phyloP scores from a whole-genome alignment of 2,888 invertebrate genomes.

The Subacronicta megacephala region DNA sequence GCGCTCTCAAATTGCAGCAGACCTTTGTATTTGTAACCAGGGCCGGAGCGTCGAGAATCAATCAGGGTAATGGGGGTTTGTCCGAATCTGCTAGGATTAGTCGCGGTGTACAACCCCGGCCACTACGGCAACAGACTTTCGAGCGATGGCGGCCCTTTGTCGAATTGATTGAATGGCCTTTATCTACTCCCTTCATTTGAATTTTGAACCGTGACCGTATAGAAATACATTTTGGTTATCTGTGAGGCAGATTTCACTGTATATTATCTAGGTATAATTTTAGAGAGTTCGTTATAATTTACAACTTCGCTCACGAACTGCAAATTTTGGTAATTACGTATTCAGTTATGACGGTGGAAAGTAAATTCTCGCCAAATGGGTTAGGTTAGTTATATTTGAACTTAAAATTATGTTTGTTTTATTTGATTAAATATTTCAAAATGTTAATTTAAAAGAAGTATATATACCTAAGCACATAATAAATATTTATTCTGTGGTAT shows the following conservation, averaged over 20 bases:
- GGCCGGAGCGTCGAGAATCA: conserved; percentile 80
- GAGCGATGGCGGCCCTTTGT: conserved; percentile 68
- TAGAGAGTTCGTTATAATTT: conserved; percentile 37
- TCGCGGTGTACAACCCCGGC: conserved; percentile 69
- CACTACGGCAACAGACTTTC: conserved; percentile 66
- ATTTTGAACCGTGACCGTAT: conserved; percentile 39
- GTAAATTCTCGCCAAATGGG: conserved; percentile 32
- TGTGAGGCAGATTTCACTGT: conserved; percentile 12
- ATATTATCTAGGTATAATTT: conserved; percentile 21
- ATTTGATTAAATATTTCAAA: conserved; percentile 5
- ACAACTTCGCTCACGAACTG: conserved; percentile 34
- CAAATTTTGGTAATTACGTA: conserved; percentile 44
- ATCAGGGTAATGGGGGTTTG: conserved; percentile 86
- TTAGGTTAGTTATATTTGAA: too few relatives aligned
- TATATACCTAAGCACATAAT: too few relatives aligned
- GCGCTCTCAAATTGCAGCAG: conserved; percentile 81
- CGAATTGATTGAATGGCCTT: conserved; percentile 70
- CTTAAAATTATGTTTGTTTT: too few relatives aligned
- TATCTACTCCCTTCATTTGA: conserved; percentile 50
- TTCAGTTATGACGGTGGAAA: conserved; percentile 43
- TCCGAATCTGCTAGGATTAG: conserved; percentile 83
- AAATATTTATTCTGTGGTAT: too few relatives aligned
- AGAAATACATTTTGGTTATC: conserved; percentile 24
- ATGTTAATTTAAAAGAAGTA: conserved; percentile 19
- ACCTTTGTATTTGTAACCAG: conserved; percentile 86